Evolutionary conservation across 2,113 vertebrate species (phyloP), one percentile per base, ranked within the genome.

Genomic region (Lophura nycthemera): DNA sequence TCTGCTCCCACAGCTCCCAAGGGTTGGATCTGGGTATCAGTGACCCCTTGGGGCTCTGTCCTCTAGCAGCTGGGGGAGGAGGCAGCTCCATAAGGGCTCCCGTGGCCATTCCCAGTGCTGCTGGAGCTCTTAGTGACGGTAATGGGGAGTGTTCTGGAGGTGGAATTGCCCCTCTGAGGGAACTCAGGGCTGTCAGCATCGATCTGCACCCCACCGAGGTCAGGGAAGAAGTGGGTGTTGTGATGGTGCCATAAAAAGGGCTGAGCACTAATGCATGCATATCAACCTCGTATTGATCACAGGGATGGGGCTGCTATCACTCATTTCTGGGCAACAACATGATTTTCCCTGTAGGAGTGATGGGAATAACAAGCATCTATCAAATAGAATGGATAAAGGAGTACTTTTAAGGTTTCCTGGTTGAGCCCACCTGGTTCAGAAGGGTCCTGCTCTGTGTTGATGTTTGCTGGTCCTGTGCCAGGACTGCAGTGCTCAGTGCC

Each of bases 121-220:
- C 0, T 17, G 6, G 72, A 0, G 32, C 69, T 80, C 36, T 67
- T 43, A 24, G 72, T 65, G 25, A 0, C 1, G 2, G 80, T 70
- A 59, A 74, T 17, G 85, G 92, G 17, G 36, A 63, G 34, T 24
- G 29, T 75, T 36, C 64, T 43, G 67, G 65, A 76, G 79, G 50
- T 66, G 72, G 24, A 64, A 18, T 27, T 27, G 60, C 88, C 50
- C 60, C 86, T 71, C 3, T 0, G 34, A 70, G 50, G 81, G 59
- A 34, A 22, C 72, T 20, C 10, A 42, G 61, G 72, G 79, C 56
- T 45, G 63, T 29, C 11, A 3, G 36, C 40, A 80, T 74, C 1
- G 61, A 86, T 66, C 9, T 3, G 2, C 3, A 32, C 18, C 42
- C 50, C 19, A 11, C 1, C 0, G 7, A 86, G 94, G 60, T 80